Conservation (phyloP, 2,888 invertebrate species). For the Thalpophila matura region DNA sequence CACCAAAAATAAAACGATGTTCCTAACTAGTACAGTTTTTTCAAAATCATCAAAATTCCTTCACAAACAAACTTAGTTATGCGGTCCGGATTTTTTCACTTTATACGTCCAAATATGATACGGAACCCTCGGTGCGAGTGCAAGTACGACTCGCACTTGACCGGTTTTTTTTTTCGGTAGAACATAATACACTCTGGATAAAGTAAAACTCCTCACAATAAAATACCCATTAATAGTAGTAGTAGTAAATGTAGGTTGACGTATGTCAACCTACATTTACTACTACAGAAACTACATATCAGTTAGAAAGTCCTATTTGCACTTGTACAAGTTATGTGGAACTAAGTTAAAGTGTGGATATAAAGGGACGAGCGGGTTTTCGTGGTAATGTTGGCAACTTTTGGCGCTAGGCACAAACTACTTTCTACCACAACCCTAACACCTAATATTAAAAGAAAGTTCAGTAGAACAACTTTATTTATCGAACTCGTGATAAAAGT, state of each 20-base stretch:
- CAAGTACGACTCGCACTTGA: no score
- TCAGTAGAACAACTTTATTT: not conserved
- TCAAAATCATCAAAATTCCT: no score
- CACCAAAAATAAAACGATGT: no score
- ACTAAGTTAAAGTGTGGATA: conserved; percentile 29
- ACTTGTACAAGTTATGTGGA: conserved; percentile 21
- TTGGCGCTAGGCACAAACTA: conserved; percentile 23
- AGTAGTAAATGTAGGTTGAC: no score
- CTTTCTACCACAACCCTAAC: not conserved
- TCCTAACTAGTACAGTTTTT: no score
- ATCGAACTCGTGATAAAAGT: no score
- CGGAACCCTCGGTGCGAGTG: no score
- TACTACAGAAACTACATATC: conserved; percentile 10
- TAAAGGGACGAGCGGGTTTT: conserved; percentile 32
- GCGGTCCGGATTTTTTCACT: no score
- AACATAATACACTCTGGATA: not conserved
- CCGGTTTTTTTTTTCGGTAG: no score
- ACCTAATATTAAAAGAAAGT: not conserved
- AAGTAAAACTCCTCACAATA: not conserved
- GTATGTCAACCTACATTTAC: not conserved
- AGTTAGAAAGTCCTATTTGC: conserved; percentile 27
- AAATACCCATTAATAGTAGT: not conserved
- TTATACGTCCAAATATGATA: no score
- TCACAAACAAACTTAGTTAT: no score
- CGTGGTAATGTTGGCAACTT: conserved; percentile 38